Base-by-base conservation (phyloP, 2,888 invertebrate species). In the Leptinotarsa tumamoca region DNA sequence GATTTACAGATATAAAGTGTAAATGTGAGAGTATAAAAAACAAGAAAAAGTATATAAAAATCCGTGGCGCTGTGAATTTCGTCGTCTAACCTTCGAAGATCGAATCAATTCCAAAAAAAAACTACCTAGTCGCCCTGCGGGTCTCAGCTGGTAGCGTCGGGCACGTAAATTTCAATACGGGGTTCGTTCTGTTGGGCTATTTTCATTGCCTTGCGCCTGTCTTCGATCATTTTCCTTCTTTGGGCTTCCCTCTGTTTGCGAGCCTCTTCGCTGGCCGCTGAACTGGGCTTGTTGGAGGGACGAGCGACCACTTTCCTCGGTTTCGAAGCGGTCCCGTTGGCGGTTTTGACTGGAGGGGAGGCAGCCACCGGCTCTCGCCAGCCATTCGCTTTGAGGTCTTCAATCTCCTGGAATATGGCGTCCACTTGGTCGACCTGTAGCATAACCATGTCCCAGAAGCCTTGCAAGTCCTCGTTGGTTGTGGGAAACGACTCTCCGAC, bases 361-460 rank as follows among this genome's bases (percentile, higher is more conserved):
- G 54, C 75, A 33, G 56, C 58, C 84, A 1, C 54, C 54, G 58
- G 50, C 87, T 92, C 90, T 84, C 89, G 90, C 95, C 96, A 96
- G 75, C 92, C 90, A 79, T 93, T 94, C 15, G 87, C 90, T 82
- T 91, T 92, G 15, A 94, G 87, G 14, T 85, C 85, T 7, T 92
- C 92, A 54, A 96, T 91, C 76, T 94, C 93, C 17, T 91, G 90
- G 87, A 95, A 96, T 81, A 95, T 89, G 4, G 92, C 91, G 86
- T 96, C 93, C 72, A 98, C 93, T 85, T 97, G 95, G 77, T 93
- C 92, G 23, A 98, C 95, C 89, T 98, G 98, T 68, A 98, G 91
- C 87, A 94, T 93, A 49, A 98, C 96, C 97, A 98, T 97, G 88
- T 98, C 98, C 98, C 98, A 98, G 90, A 98, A 98, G 0, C 98